Conservation (phyloP, 2,797 vertebrate genomes). For the Atherinosoma microstoma region DNA sequence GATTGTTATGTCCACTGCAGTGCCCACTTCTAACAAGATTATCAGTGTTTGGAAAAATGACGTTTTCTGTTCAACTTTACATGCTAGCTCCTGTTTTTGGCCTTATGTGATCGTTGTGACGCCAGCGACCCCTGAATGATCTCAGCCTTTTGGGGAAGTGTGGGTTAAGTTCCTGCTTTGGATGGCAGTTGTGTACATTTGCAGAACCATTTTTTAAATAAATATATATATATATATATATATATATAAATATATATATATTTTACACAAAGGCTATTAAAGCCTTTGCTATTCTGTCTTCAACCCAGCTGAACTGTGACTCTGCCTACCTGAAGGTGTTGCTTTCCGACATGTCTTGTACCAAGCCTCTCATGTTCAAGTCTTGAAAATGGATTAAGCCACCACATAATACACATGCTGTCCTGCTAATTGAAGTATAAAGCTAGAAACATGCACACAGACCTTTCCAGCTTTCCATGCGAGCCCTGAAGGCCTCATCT, state of each 20-base stretch:
- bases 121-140: conserved; percentile 63
- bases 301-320: conserved; percentile 15
- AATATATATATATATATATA: not conserved
- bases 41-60: conserved; percentile 29
- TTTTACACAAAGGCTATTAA: conserved; percentile 18
- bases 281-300: conserved; percentile 9
- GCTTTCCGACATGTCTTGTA: conserved; percentile 38
- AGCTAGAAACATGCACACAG: conserved; percentile 34
- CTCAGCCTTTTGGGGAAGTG: conserved; percentile 18
- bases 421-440: conserved; percentile 44
- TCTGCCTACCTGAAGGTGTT: conserved; percentile 15
- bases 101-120: conserved; percentile 64
- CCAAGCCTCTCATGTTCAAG: conserved; percentile 40
- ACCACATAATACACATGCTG: conserved; percentile 30
- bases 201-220: conserved; percentile 20
- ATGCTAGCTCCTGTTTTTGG: conserved; percentile 38
- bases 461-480: conserved; percentile 41
- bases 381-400: conserved; percentile 44
- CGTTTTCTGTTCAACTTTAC: conserved; percentile 23
- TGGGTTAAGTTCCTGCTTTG: conserved; percentile 43
- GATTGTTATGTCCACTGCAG: conserved; percentile 67
- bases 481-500: conserved; percentile 47
- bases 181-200: conserved; percentile 35
- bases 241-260: not conserved
- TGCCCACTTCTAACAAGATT: conserved; percentile 38